phyloP scores from a whole-genome alignment of 2,888 invertebrate genomes.

The Spodoptera picta region DNA sequence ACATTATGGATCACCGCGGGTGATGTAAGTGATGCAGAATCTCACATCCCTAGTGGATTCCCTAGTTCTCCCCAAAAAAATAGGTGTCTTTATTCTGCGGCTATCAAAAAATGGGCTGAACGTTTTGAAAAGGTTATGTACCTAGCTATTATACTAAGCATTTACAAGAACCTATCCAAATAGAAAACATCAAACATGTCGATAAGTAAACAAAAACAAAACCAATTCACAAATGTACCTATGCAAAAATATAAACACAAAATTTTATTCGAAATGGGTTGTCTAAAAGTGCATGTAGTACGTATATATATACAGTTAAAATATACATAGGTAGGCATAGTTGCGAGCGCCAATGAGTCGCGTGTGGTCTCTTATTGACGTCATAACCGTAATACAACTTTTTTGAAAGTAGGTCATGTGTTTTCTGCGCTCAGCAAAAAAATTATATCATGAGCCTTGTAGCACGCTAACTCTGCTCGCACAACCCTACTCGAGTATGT shows the following conservation, averaged over 20 bases:
- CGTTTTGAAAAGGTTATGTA: too few species aligned
- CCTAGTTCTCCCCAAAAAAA: too few species aligned
- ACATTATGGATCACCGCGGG: too few species aligned
- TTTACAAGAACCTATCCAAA: too few species aligned
- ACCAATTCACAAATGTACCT: conserved; percentile 29
- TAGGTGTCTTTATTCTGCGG: too few species aligned
- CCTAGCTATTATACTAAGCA: too few species aligned
- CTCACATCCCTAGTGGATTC: too few species aligned
- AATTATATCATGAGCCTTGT: conserved; percentile 37
- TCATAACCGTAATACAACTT: conserved; percentile 77
- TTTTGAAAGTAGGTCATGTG: conserved; percentile 81
- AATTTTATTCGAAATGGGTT: conserved; percentile 27
- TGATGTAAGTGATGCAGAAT: too few species aligned
- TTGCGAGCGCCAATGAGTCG: conserved; percentile 58
- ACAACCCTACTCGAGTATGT: conserved; percentile 46
- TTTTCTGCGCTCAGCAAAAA: conserved; percentile 73
- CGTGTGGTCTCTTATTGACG: conserved; percentile 74
- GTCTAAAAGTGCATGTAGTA: conserved; percentile 29
- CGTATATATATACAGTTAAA: conserved; percentile 15
- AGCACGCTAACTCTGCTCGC: conserved; percentile 33
- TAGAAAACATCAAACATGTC: too few species aligned
- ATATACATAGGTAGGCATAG: conserved; percentile 20
- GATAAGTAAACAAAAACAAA: conserved; percentile 14
- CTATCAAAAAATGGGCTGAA: too few species aligned
- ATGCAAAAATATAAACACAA: conserved; percentile 23